Evolutionary conservation across 2,113 vertebrate genomes (phyloP), one percentile per base, ranked within the genome.

Genomic region (Gymnogyps californianus): DNA sequence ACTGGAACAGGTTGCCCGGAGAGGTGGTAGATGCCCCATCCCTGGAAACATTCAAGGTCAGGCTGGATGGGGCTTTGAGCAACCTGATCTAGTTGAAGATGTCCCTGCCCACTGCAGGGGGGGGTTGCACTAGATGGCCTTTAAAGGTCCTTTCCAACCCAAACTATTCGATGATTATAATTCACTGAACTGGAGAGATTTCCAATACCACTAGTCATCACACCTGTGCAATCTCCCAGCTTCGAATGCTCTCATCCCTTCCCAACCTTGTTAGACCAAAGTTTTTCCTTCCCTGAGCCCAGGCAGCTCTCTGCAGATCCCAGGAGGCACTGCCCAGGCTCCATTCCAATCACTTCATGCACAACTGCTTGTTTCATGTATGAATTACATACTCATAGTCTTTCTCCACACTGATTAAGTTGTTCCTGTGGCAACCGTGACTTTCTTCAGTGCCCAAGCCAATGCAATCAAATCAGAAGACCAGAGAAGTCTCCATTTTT

Each of bases 191-290:
- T 44, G 44, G 8, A 58, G 21, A 34, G 8, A 7, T 9, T 32
- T 10, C 52, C 18, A 20, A 2, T 4, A 13, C 15, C 44, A 25
- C 31, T 52, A 10, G 4, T 14, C 34, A 26, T 5, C 36, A 40
- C 75, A 29, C 19, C 15, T 1, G 0, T 14, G 26, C 32, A 3
- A 0, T 10, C 32, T 31, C 49, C 32, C 36, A 83, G 7, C 28
- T 29, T 1, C 9, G 22, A 57, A 55, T 2, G 4, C 4, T 49
- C 29, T 36, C 42, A 40, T 3, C 13, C 15, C 13, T 79, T 36
- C 55, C 51, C n/a, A 89, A 15, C 2, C 5, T 7, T 3, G 4
- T 0, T 38, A 29, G 34, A 3, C 26, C 38, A 38, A 40, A 8
- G 3, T 19, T 52, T n/a, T 13, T 28, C 17, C 9, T 31, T 61